phyloP scores from a whole-genome alignment of 2,888 invertebrate species.

The Dryobotodes eremita region DNA sequence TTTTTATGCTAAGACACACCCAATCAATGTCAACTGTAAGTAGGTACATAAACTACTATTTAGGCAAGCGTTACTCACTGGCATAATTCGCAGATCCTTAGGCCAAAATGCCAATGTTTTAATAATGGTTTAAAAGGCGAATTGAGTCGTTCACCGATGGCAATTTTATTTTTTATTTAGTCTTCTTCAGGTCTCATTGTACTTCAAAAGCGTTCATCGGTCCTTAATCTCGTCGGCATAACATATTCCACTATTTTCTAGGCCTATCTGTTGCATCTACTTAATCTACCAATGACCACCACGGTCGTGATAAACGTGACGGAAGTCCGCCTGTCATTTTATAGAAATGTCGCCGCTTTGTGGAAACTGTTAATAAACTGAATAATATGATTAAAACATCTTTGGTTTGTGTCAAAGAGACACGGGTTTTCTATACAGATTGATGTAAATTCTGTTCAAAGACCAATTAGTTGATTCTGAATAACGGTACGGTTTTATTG shows the following conservation, averaged over 20 bases:
- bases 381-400: slow-evolving; percentile 63
- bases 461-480: slow-evolving; percentile 53
- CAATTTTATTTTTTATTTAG: too few species aligned
- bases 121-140: too few species aligned
- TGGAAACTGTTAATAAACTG: slow-evolving; percentile 75
- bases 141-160: too few species aligned
- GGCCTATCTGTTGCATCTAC: slow-evolving; percentile 46
- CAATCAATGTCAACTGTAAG: too few species aligned
- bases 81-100: not conserved
- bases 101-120: not conserved
- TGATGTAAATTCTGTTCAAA: slow-evolving; percentile 47
- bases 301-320: slow-evolving; percentile 81
- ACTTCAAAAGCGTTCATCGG: too few species aligned
- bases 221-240: slow-evolving; percentile 1
- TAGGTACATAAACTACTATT: too few species aligned
- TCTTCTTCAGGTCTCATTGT: too few species aligned
- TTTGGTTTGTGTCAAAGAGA: slow-evolving; percentile 60
- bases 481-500: slow-evolving; percentile 46
- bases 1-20: not conserved
- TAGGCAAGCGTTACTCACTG: not conserved
- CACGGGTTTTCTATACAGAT: slow-evolving; percentile 34
- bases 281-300: slow-evolving; percentile 77
- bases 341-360: slow-evolving; percentile 77
- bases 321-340: slow-evolving; percentile 78
- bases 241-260: not conserved